These are phyloP conservation scores for Nemapogon koenigi DNA, from an alignment of 2,888 invertebrate genomes.

Conservation along the genomic window DNA sequence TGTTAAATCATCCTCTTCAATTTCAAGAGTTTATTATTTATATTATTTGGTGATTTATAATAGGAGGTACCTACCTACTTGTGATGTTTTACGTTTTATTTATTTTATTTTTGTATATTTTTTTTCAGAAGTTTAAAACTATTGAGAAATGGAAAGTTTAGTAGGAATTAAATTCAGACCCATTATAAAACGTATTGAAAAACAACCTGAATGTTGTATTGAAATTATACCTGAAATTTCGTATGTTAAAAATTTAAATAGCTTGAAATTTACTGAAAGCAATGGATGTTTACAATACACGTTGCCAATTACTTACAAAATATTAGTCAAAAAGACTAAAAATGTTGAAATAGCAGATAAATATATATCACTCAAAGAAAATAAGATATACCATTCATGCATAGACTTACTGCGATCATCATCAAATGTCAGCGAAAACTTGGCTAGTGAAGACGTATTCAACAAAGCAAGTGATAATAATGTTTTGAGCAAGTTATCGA, in stretches of 20 bases:
- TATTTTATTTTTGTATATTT: conserved; percentile 1
- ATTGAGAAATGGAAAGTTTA: conserved; percentile 1
- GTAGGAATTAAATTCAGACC: conserved; percentile 35
- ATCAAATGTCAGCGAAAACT: too few species aligned
- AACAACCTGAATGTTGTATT: conserved; percentile 31
- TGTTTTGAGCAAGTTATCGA: too few species aligned
- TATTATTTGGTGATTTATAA: too few species aligned
- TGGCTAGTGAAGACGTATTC: too few species aligned
- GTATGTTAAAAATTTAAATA: conserved; percentile 34
- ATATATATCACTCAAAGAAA: conserved; percentile 10
- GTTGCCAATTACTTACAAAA: conserved; percentile 43
- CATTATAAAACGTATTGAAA: conserved; percentile 26
- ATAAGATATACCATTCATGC: conserved; percentile 45
- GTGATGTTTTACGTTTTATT: background rate
- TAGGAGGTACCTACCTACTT: too few species aligned
- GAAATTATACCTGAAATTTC: conserved; percentile 46
- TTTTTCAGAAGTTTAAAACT: background rate
- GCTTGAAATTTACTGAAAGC: conserved; percentile 34
- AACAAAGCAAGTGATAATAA: too few species aligned
- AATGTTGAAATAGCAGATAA: conserved; percentile 12
- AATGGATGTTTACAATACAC: conserved; percentile 33
- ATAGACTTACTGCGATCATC: too few species aligned
- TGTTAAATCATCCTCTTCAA: too few species aligned
- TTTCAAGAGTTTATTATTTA: too few species aligned
- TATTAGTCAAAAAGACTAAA: conserved; percentile 32